Conservation (phyloP, 1,140 invertebrate species). For the Glossosoma conforme region DNA sequence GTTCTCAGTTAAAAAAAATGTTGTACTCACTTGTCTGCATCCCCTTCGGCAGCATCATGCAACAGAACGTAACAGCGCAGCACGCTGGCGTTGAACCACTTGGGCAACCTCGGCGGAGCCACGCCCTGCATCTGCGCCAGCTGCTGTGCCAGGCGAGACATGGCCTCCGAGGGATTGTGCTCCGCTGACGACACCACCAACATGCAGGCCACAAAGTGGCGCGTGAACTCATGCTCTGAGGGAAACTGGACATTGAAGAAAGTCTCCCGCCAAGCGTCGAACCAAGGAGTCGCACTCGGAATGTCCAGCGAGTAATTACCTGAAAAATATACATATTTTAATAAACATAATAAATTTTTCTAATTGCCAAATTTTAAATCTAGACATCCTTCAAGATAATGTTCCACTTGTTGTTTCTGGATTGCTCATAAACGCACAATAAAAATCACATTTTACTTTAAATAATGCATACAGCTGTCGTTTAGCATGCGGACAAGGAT, state of each 20-base stretch:
- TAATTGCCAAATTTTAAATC: no score
- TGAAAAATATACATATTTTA: no score
- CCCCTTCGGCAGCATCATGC: constrained; percentile 72
- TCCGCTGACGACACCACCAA: constrained; percentile 81
- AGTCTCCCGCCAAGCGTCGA: constrained; percentile 89
- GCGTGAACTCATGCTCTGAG: constrained; percentile 93
- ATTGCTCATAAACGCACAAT: no score
- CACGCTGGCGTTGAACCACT: constrained; percentile 86
- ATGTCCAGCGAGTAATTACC: constrained; percentile 55
- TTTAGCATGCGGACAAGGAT: no score
- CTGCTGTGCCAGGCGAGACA: constrained; percentile 70
- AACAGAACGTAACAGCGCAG: constrained; percentile 87
- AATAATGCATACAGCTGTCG: no score
- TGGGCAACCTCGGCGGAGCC: constrained; percentile 71
- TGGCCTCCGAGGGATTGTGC: constrained; percentile 72
- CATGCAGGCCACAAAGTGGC: constrained; percentile 87
- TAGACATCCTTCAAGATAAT: no score
- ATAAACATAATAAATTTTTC: no score
- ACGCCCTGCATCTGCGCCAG: constrained; percentile 73
- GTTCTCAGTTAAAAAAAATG: background rate
- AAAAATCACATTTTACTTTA: no score
- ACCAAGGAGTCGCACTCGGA: constrained; percentile 85
- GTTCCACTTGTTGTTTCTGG: no score
- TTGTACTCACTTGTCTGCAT: constrained; percentile 53
- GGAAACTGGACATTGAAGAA: constrained; percentile 86